These are phyloP conservation scores for Hermaeophaga mercurialis DNA, from an alignment of 2,888 invertebrate species.

Conservation along the genomic window DNA sequence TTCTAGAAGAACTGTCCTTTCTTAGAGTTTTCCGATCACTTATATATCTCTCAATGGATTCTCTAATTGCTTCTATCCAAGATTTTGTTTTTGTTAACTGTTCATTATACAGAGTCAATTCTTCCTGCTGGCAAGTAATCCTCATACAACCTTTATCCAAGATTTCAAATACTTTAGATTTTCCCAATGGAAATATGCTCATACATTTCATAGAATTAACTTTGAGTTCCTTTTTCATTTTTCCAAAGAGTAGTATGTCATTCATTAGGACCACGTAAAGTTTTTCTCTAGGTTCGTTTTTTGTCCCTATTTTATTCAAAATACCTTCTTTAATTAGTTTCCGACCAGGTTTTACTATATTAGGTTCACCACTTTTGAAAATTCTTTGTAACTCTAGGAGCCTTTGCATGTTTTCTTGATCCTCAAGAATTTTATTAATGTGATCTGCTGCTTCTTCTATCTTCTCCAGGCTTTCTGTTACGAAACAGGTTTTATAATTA, in stretches of 20 bases:
- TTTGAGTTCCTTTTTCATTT: slow-evolving; percentile 63
- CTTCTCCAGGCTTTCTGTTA: slow-evolving; percentile 68
- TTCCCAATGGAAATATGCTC: slow-evolving; percentile 71
- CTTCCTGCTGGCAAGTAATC: slow-evolving; percentile 65
- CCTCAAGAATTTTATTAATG: slow-evolving; percentile 73
- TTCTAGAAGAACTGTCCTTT: slow-evolving; percentile 68
- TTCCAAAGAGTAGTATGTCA: slow-evolving; percentile 77
- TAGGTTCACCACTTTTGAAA: slow-evolving; percentile 65
- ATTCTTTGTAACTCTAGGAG: slow-evolving; percentile 71
- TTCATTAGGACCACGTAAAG: slow-evolving; percentile 73
- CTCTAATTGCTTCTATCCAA: slow-evolving; percentile 64
- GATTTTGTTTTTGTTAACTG: slow-evolving; percentile 60
- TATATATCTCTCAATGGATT: slow-evolving; percentile 63
- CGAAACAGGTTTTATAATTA: too few species aligned
- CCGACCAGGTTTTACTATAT: slow-evolving; percentile 71
- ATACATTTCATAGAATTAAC: slow-evolving; percentile 68
- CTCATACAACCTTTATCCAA: slow-evolving; percentile 65
- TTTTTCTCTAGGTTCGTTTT: slow-evolving; percentile 57
- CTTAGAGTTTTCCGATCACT: slow-evolving; percentile 66
- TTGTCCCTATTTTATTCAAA: slow-evolving; percentile 53
- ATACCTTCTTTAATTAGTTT: slow-evolving; percentile 71
- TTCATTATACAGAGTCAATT: slow-evolving; percentile 63
- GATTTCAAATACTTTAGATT: slow-evolving; percentile 68
- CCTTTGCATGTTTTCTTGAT: slow-evolving; percentile 73
- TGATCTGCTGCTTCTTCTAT: slow-evolving; percentile 72